Evolutionary conservation across 1,140 invertebrate genomes (phyloP).

Genomic region (Drosophila subpulchrella): DNA sequence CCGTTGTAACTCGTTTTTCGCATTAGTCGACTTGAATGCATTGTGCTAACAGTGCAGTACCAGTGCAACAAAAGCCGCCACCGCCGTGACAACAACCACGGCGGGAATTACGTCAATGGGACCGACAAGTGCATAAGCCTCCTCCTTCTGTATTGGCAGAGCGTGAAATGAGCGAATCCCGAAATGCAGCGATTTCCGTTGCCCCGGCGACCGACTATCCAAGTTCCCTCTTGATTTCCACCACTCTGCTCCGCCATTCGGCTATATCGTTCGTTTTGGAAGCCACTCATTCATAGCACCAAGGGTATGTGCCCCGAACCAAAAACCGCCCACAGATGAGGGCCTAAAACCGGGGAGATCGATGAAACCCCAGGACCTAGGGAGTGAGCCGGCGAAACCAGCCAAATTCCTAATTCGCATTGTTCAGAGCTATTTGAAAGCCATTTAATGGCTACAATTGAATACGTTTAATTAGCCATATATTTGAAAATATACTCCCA

Average conservation of each 20-base stretch:
- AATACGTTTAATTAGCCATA: not conserved
- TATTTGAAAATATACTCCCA: not conserved
- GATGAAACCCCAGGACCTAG: not conserved
- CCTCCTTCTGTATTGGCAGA: not conserved
- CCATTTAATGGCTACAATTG: not conserved
- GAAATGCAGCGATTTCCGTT: constrained; percentile 9
- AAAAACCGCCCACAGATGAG: not conserved
- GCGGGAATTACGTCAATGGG: not conserved
- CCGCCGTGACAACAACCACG: not conserved
- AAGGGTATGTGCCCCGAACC: not conserved
- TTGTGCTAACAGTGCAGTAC: not conserved
- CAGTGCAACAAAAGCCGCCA: not conserved
- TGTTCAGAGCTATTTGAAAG: not conserved
- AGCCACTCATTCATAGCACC: constrained; percentile 5
- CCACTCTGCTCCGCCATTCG: not conserved
- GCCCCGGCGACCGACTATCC: constrained; percentile 5
- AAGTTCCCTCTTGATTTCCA: not conserved
- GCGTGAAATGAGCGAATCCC: constrained; percentile 25
- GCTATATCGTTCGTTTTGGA: not conserved
- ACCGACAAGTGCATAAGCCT: constrained; percentile 24
- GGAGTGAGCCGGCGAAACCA: not conserved
- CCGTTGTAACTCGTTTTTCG: not conserved
- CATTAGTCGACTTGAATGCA: constrained; percentile 4
- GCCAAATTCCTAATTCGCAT: not conserved
- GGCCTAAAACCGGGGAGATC: constrained; percentile 8